These are phyloP conservation scores for Saxicola maurus DNA, from an alignment of 2,797 vertebrate genomes.

Conservation along the genomic window DNA sequence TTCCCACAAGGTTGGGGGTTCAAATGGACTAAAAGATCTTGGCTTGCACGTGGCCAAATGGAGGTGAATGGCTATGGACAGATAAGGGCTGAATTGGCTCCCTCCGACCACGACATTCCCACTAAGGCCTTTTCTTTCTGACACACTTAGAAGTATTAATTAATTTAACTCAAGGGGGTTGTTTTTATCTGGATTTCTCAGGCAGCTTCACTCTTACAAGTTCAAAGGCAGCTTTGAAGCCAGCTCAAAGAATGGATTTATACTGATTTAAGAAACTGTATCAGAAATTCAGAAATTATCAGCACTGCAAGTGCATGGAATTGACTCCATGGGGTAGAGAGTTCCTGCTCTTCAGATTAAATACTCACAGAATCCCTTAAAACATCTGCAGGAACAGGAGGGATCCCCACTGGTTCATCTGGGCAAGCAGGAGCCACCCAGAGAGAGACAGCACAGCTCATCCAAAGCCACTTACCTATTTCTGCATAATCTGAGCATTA, in stretches of 20 bases:
- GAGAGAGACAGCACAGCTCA: neutral
- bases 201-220: constrained; percentile 1
- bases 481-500: neutral
- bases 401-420: neutral
- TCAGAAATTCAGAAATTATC: neutral
- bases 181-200: constrained; percentile 41
- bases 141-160: constrained; percentile 25
- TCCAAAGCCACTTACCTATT: neutral
- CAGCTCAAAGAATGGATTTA: constrained; percentile 25
- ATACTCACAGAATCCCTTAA: neutral
- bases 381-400: neutral
- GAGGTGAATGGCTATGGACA: accelerated
- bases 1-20: neutral
- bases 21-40: neutral
- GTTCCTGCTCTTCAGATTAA: neutral
- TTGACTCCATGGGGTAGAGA: accelerated
- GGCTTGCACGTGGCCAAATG: neutral
- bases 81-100: neutral
- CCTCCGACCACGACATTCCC: neutral
- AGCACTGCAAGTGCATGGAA: neutral
- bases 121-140: neutral
- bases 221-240: constrained; percentile 59
- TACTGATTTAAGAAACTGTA: constrained; percentile 14
- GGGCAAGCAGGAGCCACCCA: accelerated
- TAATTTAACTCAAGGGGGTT: constrained; percentile 26